Evolutionary conservation across 2,797 vertebrate species (phyloP).

Genomic region (Xyrichtys novacula): DNA sequence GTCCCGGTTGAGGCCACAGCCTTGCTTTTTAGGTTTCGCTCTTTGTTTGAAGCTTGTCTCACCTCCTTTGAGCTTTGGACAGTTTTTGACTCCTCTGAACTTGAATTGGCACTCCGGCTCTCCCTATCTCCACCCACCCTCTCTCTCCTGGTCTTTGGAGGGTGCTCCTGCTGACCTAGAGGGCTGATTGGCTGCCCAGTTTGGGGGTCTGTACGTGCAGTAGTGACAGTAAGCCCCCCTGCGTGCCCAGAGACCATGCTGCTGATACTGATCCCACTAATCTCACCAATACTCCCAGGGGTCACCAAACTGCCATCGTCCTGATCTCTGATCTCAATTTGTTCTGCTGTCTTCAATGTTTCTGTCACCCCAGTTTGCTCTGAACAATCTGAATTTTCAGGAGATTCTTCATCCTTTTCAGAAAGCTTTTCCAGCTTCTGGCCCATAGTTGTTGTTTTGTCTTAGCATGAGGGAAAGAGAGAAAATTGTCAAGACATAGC

Average conservation of each 20-base stretch:
- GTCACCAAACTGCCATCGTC: conserved; percentile 28
- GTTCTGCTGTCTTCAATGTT: conserved; percentile 24
- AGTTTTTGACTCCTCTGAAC: conserved; percentile 64
- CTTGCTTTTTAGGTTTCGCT: conserved; percentile 16
- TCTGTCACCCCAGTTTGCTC: conserved; percentile 54
- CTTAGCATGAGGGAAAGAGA: conserved; percentile 41
- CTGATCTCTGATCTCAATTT: conserved; percentile 40
- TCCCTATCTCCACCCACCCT: conserved; percentile 62
- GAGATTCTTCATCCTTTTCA: conserved; percentile 65
- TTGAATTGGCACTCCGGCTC: conserved; percentile 48
- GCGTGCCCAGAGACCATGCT: conserved; percentile 26
- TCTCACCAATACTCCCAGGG: conserved; percentile 32
- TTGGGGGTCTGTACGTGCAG: conserved; percentile 66
- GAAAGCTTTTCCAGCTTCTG: conserved; percentile 81
- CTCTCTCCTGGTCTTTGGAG: conserved; percentile 43
- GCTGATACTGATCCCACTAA: conserved; percentile 50
- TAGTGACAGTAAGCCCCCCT: conserved; percentile 48
- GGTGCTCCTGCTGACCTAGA: conserved; percentile 57
- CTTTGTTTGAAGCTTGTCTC: conserved; percentile 48
- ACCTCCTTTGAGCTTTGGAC: conserved; percentile 43
- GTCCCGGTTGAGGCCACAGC: conserved; percentile 43
- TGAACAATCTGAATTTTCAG: conserved; percentile 42
- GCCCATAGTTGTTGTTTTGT: conserved; percentile 75
- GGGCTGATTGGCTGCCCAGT: conserved; percentile 71
- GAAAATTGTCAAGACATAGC: conserved; percentile 55